A percentile compares a stretch with the other conserved stretches of the same genome.
Evolutionary conservation across 2,888 invertebrate genomes (phyloP).

Genomic region (Augochlorella aurata): DNA sequence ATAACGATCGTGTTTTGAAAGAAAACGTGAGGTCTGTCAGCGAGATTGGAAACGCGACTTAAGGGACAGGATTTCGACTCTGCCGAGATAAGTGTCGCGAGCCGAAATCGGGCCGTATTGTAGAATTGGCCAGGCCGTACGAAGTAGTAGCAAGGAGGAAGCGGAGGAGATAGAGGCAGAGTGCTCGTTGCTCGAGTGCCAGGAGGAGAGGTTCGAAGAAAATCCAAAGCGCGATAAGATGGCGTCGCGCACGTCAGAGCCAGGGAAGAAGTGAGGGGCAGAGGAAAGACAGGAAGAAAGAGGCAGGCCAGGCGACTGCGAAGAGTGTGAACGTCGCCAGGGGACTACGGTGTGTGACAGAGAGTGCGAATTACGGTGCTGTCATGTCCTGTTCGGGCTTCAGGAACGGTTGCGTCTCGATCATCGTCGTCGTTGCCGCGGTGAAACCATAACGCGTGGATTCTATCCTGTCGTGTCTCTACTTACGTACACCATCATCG

Average conservation of each 20-base stretch:
- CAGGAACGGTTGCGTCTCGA: constrained; percentile 44
- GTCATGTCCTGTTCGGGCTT: constrained; percentile 61
- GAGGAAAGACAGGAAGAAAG: constrained; percentile 58
- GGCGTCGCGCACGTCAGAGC: constrained; percentile 75
- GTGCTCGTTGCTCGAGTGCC: constrained; percentile 51
- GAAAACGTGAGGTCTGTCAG: not conserved
- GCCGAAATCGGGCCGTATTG: constrained; percentile 12
- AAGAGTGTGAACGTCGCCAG: constrained; percentile 44
- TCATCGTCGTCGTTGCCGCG: constrained; percentile 25
- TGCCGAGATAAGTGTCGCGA: constrained; percentile 32
- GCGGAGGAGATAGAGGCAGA: constrained; percentile 11
- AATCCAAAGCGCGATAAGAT: constrained; percentile 70
- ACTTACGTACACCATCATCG: constrained; percentile 54
- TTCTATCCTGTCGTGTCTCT: constrained; percentile 23
- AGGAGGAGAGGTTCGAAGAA: constrained; percentile 58
- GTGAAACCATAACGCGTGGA: constrained; percentile 59
- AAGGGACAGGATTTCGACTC: constrained; percentile 34
- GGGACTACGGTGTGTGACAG: constrained; percentile 56
- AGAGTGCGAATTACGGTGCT: constrained; percentile 62
- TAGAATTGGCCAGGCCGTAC: constrained; percentile 29
- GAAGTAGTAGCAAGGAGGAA: constrained; percentile 25
- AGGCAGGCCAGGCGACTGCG: constrained; percentile 48
- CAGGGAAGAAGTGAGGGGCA: constrained; percentile 60
- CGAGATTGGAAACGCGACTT: constrained; percentile 44
- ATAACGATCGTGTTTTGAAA: not conserved